Evolutionary conservation across 1,140 invertebrate species (phyloP).

Genomic region (Drosophila gunungcola): DNA sequence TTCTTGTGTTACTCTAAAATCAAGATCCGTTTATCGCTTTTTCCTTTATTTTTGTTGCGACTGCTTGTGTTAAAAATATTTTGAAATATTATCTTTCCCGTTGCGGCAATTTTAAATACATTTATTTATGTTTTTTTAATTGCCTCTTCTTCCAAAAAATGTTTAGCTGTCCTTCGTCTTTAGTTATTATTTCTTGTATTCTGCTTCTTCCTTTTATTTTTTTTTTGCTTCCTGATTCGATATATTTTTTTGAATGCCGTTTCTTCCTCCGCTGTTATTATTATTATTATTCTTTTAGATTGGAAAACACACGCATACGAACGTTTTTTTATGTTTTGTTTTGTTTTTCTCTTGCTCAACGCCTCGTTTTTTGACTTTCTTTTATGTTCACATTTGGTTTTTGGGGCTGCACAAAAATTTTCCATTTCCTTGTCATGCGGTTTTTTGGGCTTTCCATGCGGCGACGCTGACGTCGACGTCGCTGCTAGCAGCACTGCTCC

Average conservation of each 20-base stretch:
- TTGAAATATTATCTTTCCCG: too few relatives aligned
- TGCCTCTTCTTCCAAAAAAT: background rate
- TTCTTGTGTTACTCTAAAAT: background rate
- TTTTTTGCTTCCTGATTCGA: background rate
- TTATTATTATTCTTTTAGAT: conserved; percentile 4
- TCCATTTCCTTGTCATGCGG: conserved; percentile 59
- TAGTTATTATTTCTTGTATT: conserved; percentile 1
- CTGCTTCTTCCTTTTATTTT: background rate
- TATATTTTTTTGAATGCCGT: background rate
- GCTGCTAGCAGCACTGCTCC: conserved; percentile 26
- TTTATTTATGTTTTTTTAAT: background rate
- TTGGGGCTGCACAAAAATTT: conserved; percentile 42
- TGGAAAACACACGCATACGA: conserved; percentile 20
- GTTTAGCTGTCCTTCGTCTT: background rate
- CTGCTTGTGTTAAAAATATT: too few relatives aligned
- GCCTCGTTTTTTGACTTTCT: conserved; percentile 20
- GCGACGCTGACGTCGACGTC: conserved; percentile 44
- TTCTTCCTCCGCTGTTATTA: conserved; percentile 4
- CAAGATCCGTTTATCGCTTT: too few relatives aligned
- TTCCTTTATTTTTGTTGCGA: background rate
- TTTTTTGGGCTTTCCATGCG: conserved; percentile 51
- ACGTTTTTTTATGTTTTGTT: conserved; percentile 32
- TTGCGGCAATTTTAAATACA: background rate
- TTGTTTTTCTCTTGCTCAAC: conserved; percentile 33
- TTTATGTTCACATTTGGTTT: conserved; percentile 42